Conservation (phyloP, 2,797 vertebrate genomes). For the Microcaecilia unicolor region DNA sequence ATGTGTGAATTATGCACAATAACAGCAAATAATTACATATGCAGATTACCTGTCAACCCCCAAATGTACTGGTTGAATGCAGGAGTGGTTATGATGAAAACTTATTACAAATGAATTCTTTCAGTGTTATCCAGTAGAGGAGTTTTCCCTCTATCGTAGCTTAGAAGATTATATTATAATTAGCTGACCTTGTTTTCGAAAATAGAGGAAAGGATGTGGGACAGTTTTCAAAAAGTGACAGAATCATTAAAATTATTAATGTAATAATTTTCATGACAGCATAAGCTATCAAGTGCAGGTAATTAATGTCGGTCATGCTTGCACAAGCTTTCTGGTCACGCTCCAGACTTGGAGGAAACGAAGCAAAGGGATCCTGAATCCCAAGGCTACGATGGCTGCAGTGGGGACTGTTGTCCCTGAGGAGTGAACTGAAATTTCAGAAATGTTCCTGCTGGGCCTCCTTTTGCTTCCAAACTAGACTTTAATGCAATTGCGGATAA, state of each 20-base stretch:
- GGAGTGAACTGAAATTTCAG: constrained; percentile 7
- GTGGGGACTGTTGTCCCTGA: background rate
- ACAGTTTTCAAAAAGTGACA: background rate
- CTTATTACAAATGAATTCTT: too few relatives aligned
- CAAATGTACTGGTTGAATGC: too few relatives aligned
- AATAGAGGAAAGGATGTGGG: background rate
- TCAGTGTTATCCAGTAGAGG: too few relatives aligned
- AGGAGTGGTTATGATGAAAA: too few relatives aligned
- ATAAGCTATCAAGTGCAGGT: constrained; percentile 14
- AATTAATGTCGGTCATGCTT: constrained; percentile 17
- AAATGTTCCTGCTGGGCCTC: constrained; percentile 15
- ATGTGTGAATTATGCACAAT: too few relatives aligned
- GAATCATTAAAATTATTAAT: background rate
- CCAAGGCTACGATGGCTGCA: constrained; percentile 5
- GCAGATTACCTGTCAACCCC: too few relatives aligned
- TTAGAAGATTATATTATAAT: too few relatives aligned
- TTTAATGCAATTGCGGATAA: too few relatives aligned
- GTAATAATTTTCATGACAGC: constrained; percentile 10
- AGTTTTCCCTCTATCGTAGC: too few relatives aligned
- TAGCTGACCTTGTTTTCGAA: too few relatives aligned
- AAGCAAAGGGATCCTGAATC: constrained; percentile 8
- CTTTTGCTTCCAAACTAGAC: too few relatives aligned
- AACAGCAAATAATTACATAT: too few relatives aligned
- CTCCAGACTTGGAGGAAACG: constrained; percentile 11
- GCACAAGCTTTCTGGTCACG: constrained; percentile 10